Evolutionary conservation across 2,888 invertebrate genomes (phyloP).

Genomic region (Priocnemis perturbator): DNA sequence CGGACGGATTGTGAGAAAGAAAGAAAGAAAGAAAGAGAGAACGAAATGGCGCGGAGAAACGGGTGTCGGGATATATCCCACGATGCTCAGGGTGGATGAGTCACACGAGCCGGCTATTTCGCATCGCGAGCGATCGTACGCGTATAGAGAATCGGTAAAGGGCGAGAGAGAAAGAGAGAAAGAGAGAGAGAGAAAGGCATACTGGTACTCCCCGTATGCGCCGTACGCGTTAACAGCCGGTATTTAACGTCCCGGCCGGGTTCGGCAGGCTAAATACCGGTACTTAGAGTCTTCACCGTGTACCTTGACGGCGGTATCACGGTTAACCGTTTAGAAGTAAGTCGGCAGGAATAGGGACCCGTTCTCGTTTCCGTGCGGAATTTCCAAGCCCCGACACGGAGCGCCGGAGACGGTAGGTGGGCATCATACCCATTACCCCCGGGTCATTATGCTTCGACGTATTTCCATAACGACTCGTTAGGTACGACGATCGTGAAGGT

Average conservation of each 20-base stretch:
- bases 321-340: too few species aligned
- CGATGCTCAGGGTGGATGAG: slow-evolving; percentile 30
- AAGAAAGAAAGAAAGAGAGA: neutral
- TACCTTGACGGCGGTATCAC: neutral
- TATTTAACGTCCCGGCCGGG: slow-evolving; percentile 39
- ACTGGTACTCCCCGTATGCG: neutral
- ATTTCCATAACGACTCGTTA: slow-evolving; percentile 72
- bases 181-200: neutral
- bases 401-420: slow-evolving; percentile 53
- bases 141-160: slow-evolving; percentile 2
- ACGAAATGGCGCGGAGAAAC: slow-evolving; percentile 1
- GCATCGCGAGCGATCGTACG: slow-evolving; percentile 18
- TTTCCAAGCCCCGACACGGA: slow-evolving; percentile 1
- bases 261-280: slow-evolving; percentile 23
- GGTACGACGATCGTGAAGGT: slow-evolving; percentile 47
- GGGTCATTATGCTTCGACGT: slow-evolving; percentile 70
- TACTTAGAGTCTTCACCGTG: slow-evolving; percentile 1
- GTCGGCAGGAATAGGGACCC: neutral
- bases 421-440: slow-evolving; percentile 66
- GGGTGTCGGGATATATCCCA: slow-evolving; percentile 30
- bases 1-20: neutral
- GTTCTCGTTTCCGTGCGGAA: slow-evolving; percentile 3
- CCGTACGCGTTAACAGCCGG: neutral
- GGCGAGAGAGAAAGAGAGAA: slow-evolving; percentile 15
- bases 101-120: slow-evolving; percentile 26